phyloP scores from a whole-genome alignment of 2,888 invertebrate genomes.

The Spilarctia lutea region DNA sequence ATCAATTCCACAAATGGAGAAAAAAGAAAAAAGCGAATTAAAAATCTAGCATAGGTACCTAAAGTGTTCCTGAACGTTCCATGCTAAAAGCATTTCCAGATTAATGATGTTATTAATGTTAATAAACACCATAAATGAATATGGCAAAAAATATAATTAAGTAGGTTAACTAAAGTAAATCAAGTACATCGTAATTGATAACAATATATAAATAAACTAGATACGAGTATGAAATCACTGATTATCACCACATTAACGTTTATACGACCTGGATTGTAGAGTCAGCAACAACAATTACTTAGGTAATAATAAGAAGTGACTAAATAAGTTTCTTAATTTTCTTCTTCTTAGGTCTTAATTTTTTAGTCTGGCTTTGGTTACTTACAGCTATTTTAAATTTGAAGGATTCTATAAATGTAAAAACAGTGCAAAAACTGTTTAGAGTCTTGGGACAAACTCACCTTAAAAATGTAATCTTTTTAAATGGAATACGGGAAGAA shows the following conservation, averaged over 20 bases:
- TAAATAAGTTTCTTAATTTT: background rate
- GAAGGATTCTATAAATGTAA: too few species aligned
- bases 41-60: background rate
- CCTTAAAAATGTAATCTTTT: background rate
- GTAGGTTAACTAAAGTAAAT: background rate
- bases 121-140: background rate
- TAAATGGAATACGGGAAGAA: background rate
- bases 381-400: background rate
- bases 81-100: background rate
- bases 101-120: background rate
- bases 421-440: too few species aligned
- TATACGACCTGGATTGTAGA: background rate
- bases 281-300: background rate
- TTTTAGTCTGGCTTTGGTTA: background rate
- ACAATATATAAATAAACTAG: background rate
- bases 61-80: background rate
- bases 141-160: background rate
- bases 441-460: too few species aligned
- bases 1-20: too few species aligned
- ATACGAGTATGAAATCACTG: background rate
- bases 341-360: background rate
- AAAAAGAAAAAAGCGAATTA: too few species aligned
- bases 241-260: background rate
- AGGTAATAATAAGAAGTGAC: background rate
- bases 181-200: background rate